These are phyloP conservation scores for Peromyscus aztecus DNA, from an alignment of 2,797 vertebrate species.

Conservation along the genomic window DNA sequence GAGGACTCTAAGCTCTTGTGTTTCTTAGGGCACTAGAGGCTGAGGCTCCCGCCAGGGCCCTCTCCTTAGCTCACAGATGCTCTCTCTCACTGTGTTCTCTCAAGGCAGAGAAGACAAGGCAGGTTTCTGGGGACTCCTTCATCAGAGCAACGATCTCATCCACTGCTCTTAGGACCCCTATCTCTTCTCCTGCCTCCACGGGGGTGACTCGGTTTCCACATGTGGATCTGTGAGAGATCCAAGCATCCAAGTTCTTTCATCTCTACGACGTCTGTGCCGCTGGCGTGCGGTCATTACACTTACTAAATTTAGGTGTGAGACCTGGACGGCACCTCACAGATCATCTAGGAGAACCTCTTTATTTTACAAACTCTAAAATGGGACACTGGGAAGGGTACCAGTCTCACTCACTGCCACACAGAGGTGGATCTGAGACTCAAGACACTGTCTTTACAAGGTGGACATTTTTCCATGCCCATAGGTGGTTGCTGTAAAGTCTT, in stretches of 20 bases:
- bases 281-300: not conserved
- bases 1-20: not conserved
- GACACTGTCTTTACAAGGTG: no score
- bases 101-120: not conserved
- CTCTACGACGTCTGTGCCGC: not conserved
- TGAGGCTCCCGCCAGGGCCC: not conserved
- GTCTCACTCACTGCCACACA: not conserved
- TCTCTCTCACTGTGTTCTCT: not conserved
- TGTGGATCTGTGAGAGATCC: not conserved
- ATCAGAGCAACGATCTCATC: not conserved
- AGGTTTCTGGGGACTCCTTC: not conserved
- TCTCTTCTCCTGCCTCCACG: not conserved
- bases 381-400: not conserved
- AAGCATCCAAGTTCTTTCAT: not conserved
- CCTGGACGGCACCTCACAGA: not conserved
- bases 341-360: not conserved
- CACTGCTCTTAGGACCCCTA: no score
- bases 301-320: not conserved
- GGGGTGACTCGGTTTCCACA: not conserved
- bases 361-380: not conserved
- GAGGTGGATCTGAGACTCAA: not conserved
- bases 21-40: not conserved
- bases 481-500: not conserved
- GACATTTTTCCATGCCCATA: not conserved
- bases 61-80: not conserved